Percentiles rank a stretch among this genome's conserved stretches.
Conservation (phyloP, 2,113 vertebrate species). For the Prietella phreatophila region DNA sequence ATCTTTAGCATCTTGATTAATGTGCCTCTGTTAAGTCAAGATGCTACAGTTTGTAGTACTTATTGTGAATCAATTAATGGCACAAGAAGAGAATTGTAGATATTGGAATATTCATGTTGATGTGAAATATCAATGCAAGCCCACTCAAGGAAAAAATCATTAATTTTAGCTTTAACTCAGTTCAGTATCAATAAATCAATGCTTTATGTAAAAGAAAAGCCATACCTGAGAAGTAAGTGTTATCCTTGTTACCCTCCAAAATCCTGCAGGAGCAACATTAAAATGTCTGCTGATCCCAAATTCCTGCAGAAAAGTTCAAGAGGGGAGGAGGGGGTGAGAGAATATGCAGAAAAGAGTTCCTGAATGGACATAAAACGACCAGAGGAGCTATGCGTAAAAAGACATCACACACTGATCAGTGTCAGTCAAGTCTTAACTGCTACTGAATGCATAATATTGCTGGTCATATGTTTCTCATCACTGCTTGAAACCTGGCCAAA, state of each 20-base stretch:
- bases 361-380: constrained; percentile 61
- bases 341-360: constrained; percentile 39
- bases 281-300: constrained; percentile 40
- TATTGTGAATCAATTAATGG: neutral
- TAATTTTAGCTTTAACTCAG: neutral
- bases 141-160: neutral
- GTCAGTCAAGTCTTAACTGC: constrained; percentile 77
- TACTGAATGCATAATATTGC: constrained; percentile 80
- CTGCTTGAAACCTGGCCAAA: constrained; percentile 83
- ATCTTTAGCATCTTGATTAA: neutral
- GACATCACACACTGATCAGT: constrained; percentile 79
- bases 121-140: neutral
- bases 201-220: constrained; percentile 12
- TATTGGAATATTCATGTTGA: neutral
- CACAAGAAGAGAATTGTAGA: neutral
- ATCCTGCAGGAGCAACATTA: constrained; percentile 40
- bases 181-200: neutral
- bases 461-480: constrained; percentile 92
- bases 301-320: constrained; percentile 14
- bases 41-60: neutral
- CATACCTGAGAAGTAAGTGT: constrained; percentile 50
- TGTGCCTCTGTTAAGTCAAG: neutral
- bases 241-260: constrained; percentile 51
- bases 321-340: neutral
- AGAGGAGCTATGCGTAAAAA: constrained; percentile 75